Base-by-base conservation (phyloP, 2,113 vertebrate genomes). In the Montifringilla adamsi region DNA sequence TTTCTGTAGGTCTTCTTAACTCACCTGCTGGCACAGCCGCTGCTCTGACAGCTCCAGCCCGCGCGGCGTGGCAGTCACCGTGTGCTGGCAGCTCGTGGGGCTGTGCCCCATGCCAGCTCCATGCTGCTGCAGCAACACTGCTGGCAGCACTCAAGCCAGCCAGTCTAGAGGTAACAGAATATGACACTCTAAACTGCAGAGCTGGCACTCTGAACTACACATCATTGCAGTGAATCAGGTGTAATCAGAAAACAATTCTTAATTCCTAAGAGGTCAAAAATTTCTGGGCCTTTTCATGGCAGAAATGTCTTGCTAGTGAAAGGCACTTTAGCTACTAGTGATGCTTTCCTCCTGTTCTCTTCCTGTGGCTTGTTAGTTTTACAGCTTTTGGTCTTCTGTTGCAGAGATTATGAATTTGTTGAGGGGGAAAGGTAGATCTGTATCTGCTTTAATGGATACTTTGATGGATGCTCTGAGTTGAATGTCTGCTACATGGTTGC, bases 1-100 rank as follows among this genome's bases (percentile, higher is more conserved):
- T 93, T 93, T 94, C 88, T 74, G 64, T 52, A 90, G 52, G 44
- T 95, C 60, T 85, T 68, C 87, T 80, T 81, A 78, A 78, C 52
- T 87, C 85, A 63, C 79, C 64, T 64, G 80, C 93, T 92, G 88
- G 92, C 93, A 70, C 67, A 41, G 90, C 47, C 2, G 2, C 75
- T 92, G 85, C 11, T 88, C 10, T 43, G 67, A 15, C 67, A 90
- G 82, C 63, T 73, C 84, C 14, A 1, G 73, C 60, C 52, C 7
- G 0, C 4, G 44, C 66, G 56, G 74, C 0, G 1, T 9, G 58
- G 75, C 79, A 31, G 67, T 28, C 87, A 15, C 78, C 2, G 73
- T 2, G 53, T 47, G 87, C 82, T 79, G 92, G 84, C 87, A 92
- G 93, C 93, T 90, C 53, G 0, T 35, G 72, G 93, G 81, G 87